Evolutionary conservation across 2,797 vertebrate genomes (phyloP).

Genomic region (Chelon labrosus): DNA sequence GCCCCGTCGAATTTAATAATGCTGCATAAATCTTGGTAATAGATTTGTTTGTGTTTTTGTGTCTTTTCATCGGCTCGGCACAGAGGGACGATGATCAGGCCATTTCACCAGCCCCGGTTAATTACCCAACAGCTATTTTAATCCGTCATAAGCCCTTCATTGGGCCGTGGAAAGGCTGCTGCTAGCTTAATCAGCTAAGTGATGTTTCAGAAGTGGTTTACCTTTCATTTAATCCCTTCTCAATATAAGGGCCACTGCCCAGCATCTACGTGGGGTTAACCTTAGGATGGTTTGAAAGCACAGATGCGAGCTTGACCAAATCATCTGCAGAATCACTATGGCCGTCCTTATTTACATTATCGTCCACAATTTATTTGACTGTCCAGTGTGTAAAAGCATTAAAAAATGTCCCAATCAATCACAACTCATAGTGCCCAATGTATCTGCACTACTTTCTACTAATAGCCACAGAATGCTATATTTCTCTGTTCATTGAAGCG

Average conservation of each 20-base stretch:
- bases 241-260: slow-evolving; percentile 29
- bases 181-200: slow-evolving; percentile 76
- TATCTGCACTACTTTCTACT: not conserved
- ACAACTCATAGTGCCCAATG: not conserved
- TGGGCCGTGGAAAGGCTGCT: slow-evolving; percentile 64
- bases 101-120: slow-evolving; percentile 67
- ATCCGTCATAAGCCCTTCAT: slow-evolving; percentile 74
- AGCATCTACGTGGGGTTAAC: slow-evolving; percentile 33
- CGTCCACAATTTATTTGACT: not conserved
- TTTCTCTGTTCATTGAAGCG: not conserved
- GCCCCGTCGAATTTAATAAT: slow-evolving; percentile 72
- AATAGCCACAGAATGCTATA: not conserved
- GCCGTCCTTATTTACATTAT: not conserved
- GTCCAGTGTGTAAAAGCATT: not conserved
- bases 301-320: not conserved
- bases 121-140: slow-evolving; percentile 76
- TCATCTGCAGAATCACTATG: not conserved
- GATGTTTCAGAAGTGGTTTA: slow-evolving; percentile 61
- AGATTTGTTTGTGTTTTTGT: slow-evolving; percentile 80
- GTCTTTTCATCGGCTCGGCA: slow-evolving; percentile 57
- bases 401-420: not conserved
- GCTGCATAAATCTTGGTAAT: slow-evolving; percentile 76
- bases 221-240: slow-evolving; percentile 68
- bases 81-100: slow-evolving; percentile 57
- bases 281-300: not conserved